phyloP scores from a whole-genome alignment of 2,113 vertebrate genomes.

The Eulemur macaco region DNA sequence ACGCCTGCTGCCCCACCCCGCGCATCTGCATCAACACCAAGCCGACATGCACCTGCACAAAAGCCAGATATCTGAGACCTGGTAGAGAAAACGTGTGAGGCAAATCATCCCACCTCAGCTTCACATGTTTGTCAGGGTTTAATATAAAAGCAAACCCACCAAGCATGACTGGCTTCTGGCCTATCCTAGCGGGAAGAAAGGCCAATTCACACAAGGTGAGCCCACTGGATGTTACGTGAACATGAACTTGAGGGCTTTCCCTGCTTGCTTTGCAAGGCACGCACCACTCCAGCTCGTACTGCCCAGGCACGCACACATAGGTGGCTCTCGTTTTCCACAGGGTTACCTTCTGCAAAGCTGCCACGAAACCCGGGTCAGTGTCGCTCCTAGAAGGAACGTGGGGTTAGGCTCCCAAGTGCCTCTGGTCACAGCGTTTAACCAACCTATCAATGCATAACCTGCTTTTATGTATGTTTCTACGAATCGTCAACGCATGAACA shows the following conservation, averaged over 20 bases:
- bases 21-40: rapidly evolving
- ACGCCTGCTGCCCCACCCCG: rapidly evolving
- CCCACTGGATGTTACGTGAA: rapidly evolving
- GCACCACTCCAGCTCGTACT: rapidly evolving
- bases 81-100: rapidly evolving
- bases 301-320: rapidly evolving
- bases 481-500: rapidly evolving
- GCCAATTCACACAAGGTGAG: rapidly evolving
- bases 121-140: neutral
- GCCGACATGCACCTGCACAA: neutral
- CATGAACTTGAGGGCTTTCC: rapidly evolving
- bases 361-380: rapidly evolving
- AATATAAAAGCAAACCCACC: neutral
- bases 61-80: neutral
- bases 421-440: neutral
- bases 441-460: rapidly evolving
- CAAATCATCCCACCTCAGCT: rapidly evolving
- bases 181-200: neutral
- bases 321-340: rapidly evolving
- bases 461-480: neutral
- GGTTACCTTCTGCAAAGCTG: rapidly evolving
- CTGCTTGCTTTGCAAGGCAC: rapidly evolving
- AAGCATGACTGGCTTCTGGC: neutral
- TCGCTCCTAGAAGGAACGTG: rapidly evolving
- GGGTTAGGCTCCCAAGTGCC: neutral